A percentile compares a stretch with the other conserved stretches of the same genome.
phyloP scores from a whole-genome alignment of 2,113 vertebrate genomes.

The Helogale parvula region DNA sequence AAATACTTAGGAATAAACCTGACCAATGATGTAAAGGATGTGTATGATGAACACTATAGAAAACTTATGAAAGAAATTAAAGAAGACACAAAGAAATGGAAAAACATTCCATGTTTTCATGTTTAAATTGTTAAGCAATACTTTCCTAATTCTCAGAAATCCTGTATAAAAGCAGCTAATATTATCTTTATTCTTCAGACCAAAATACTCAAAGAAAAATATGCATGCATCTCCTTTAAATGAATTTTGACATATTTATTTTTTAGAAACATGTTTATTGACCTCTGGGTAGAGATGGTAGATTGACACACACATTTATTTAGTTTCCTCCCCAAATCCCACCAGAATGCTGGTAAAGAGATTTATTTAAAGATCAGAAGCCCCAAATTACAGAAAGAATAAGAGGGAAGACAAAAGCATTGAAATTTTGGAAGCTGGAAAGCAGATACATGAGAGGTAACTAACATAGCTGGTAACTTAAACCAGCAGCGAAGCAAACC shows the following conservation, averaged over 20 bases:
- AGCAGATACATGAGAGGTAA: neutral
- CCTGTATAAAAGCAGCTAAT: neutral
- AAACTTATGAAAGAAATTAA: too few relatives aligned
- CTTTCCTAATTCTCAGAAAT: slow-evolving; percentile 52
- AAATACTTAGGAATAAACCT: too few relatives aligned
- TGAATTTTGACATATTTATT: slow-evolving; percentile 17
- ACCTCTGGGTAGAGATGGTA: slow-evolving; percentile 8
- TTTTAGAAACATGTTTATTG: slow-evolving; percentile 23
- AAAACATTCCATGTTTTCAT: neutral
- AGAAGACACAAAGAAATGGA: too few relatives aligned
- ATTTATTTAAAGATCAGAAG: slow-evolving; percentile 38
- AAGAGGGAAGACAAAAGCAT: neutral
- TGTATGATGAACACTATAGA: too few relatives aligned
- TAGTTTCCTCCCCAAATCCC: slow-evolving; percentile 15
- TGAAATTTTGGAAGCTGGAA: slow-evolving; percentile 10
- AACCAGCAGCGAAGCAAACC: neutral
- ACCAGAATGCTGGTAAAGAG: neutral
- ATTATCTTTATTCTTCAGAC: neutral
- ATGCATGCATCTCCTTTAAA: slow-evolving; percentile 1
- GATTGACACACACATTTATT: neutral
- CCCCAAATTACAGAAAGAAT: neutral
- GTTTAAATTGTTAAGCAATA: slow-evolving; percentile 29
- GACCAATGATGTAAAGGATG: too few relatives aligned
- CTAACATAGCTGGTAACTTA: neutral
- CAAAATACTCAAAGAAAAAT: slow-evolving; percentile 55